Conservation (phyloP, 2,888 invertebrate species). For the Drosophila bunnanda region DNA sequence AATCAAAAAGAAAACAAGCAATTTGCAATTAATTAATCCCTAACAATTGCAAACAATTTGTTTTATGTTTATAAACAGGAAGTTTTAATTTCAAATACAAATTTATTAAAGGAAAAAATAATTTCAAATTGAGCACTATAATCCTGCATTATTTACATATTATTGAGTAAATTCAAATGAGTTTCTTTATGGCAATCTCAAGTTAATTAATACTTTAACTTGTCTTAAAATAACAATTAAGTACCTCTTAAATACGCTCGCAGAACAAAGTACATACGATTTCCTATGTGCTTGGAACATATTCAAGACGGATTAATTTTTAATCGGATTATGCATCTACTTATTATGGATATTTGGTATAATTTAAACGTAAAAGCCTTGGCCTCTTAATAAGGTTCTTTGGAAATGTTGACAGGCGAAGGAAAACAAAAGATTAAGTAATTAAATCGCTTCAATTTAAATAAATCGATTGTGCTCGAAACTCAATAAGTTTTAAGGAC, state of each 20-base stretch:
- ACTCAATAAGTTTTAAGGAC: background rate
- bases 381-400: background rate
- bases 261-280: constrained; percentile 19
- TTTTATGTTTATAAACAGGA: background rate
- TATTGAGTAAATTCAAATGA: background rate
- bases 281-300: constrained; percentile 5
- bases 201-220: too few relatives aligned
- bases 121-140: background rate
- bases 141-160: background rate
- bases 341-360: background rate
- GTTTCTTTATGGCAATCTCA: background rate
- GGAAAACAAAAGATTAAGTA: constrained; percentile 17
- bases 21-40: background rate
- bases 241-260: too few relatives aligned
- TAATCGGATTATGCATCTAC: constrained; percentile 5
- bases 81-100: background rate
- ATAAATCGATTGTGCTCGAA: constrained; percentile 8
- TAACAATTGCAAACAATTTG: background rate
- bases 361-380: constrained; percentile 3
- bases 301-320: constrained; percentile 1
- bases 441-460: constrained; percentile 11
- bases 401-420: background rate
- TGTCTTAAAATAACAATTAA: background rate
- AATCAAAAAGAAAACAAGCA: background rate
- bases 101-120: background rate